Base-by-base conservation (phyloP, 2,888 invertebrate species). In the Ophraella communa region DNA sequence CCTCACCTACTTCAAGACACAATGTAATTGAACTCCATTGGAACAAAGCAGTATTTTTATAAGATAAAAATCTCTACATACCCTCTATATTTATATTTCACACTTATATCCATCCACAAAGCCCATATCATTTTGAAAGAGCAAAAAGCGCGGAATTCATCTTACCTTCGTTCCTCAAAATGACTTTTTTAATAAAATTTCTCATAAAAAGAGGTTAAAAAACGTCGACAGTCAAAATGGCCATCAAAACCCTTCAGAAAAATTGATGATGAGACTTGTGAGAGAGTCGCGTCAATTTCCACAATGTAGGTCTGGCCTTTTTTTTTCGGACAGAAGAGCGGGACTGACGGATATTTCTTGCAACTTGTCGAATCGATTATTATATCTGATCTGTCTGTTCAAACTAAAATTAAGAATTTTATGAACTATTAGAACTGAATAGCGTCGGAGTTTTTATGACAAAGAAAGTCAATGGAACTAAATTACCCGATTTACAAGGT, bases 101-200 rank as follows among this genome's bases (percentile, higher is more conserved):
- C n/a, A 21, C 20, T 33, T 53, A 53, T 35, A 53, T 39, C 21
- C 27, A 53, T 21, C 21, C 27, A 53, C 35, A 20, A 53, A 35
- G 20, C 17, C 14, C 33, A 10, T n/a, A n/a, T 21, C n/a, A 20
- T 53, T 59, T 30, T 7, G 42, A 42, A 51, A 59, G 59, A 61
- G 52, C 52, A 39, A 42, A 60, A 65, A 65, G 33, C 58, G 47
- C n/a, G 21, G 21, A 42, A 58, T 59, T 24, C 52, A 44, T 44
- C 57, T 64, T 54, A 64, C 44, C 65, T 47, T 58, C 62, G 42
- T 57, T 47, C 52, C 52, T 44, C 39, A 33, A 61, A 65, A 65
- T 62, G 65, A 65, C 62, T 65, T 65, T 65, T 65, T 65, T 65
- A 65, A 65, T 65, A 65, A 65, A 62, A 65, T 57, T 58, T 42